These are phyloP conservation scores for Tinea pellionella DNA, from an alignment of 2,888 invertebrate species.

Conservation along the genomic window DNA sequence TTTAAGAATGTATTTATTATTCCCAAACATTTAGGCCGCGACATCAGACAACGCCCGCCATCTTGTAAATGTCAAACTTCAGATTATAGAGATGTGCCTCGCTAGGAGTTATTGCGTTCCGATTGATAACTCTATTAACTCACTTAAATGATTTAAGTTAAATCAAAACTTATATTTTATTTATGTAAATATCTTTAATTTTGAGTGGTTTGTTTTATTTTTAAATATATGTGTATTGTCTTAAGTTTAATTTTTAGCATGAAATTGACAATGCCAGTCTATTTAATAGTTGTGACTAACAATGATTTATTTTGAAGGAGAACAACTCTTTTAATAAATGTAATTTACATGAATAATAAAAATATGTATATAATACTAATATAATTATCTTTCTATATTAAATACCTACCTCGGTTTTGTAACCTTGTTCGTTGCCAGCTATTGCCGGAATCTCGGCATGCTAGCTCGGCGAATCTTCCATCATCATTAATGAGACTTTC, in stretches of 20 bases:
- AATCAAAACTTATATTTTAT: too few relatives aligned
- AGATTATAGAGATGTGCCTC: background rate
- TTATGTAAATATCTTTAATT: too few relatives aligned
- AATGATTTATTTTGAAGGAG: too few relatives aligned
- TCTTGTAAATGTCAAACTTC: conserved; percentile 27
- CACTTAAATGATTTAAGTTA: background rate
- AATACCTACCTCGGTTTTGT: conserved; percentile 27
- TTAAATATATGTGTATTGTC: too few relatives aligned
- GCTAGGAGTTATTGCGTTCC: background rate
- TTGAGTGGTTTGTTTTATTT: too few relatives aligned
- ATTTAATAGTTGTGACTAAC: too few relatives aligned
- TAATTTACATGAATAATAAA: too few relatives aligned
- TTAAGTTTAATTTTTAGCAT: too few relatives aligned
- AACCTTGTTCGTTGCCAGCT: conserved; percentile 29
- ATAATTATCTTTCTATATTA: too few relatives aligned
- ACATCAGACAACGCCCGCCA: conserved; percentile 35
- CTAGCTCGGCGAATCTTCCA: conserved; percentile 53
- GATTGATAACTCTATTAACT: background rate
- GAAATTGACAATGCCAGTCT: too few relatives aligned
- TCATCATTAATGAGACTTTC: conserved; percentile 75
- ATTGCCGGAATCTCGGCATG: conserved; percentile 37
- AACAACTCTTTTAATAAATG: too few relatives aligned
- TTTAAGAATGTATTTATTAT: background rate
- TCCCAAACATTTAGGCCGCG: conserved; percentile 19
- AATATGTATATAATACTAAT: too few relatives aligned